phyloP scores from a whole-genome alignment of 2,113 vertebrate genomes.

The Eudyptes chrysolophus region DNA sequence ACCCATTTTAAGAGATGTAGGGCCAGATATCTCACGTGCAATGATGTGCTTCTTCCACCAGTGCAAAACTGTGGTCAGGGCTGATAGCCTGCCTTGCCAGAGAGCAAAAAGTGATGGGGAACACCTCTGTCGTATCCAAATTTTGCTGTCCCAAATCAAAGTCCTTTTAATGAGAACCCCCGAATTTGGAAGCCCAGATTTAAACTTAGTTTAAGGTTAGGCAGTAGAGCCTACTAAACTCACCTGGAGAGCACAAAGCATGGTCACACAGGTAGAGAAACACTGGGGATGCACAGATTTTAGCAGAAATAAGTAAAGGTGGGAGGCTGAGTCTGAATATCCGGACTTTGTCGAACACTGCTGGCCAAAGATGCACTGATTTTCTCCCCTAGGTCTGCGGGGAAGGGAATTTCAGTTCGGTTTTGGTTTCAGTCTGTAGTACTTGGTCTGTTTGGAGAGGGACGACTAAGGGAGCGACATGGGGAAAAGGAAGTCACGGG shows the following conservation, averaged over 20 bases:
- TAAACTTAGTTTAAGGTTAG: neutral
- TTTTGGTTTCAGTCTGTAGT: neutral
- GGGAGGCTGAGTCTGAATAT: neutral
- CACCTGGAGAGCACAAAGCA: neutral
- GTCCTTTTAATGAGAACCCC: neutral
- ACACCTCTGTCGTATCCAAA: neutral
- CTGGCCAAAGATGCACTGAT: neutral
- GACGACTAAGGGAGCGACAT: accelerated
- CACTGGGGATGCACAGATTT: neutral
- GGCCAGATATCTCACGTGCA: neutral
- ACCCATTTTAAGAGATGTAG: neutral
- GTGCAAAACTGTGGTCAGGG: neutral
- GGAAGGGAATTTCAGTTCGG: neutral
- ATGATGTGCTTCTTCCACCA: neutral
- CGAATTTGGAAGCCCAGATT: neutral
- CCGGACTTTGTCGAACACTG: neutral
- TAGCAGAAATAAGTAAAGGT: neutral
- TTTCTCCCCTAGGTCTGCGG: neutral
- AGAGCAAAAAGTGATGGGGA: neutral
- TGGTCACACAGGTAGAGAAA: neutral
- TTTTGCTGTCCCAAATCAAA: neutral
- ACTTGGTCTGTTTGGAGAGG: neutral
- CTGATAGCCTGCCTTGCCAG: neutral
- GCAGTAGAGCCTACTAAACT: neutral
- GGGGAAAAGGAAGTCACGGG: neutral